A percentile compares a stretch with the other conserved stretches of the same genome.
Evolutionary conservation across 2,797 vertebrate species (phyloP).

Genomic region (Alcedo quadribrachys): DNA sequence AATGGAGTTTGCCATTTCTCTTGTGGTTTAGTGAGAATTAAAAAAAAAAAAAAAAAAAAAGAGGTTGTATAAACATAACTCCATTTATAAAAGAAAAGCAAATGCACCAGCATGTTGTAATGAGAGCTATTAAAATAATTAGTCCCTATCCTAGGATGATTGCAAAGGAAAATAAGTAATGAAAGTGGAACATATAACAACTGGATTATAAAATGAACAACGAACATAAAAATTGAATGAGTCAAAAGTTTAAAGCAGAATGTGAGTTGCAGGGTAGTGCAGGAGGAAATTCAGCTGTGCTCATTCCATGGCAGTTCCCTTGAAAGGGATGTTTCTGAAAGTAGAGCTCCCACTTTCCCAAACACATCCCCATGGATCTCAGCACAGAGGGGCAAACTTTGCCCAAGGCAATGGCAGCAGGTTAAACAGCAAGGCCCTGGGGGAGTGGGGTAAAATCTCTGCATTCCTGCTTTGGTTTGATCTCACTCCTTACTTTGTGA

Average conservation of each 20-base stretch:
- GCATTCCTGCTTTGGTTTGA: constrained; percentile 20
- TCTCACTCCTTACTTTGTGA: neutral
- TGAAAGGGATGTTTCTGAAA: constrained; percentile 11
- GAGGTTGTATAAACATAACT: constrained; percentile 6
- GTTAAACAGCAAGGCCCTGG: neutral
- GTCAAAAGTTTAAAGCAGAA: constrained; percentile 40
- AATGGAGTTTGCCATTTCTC: neutral
- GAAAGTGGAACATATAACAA: constrained; percentile 39
- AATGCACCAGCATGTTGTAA: constrained; percentile 42
- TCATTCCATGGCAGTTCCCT: neutral
- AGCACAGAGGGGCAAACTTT: constrained; percentile 1
- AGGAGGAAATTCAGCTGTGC: constrained; percentile 32
- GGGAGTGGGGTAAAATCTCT: constrained; percentile 16
- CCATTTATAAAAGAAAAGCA: constrained; percentile 39
- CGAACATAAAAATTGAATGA: constrained; percentile 39
- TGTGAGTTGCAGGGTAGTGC: neutral
- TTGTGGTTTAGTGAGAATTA: neutral
- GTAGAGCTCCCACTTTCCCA: neutral
- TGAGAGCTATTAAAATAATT: constrained; percentile 67
- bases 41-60: neutral
- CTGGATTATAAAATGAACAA: constrained; percentile 49
- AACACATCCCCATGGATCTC: neutral
- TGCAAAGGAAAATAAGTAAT: constrained; percentile 61
- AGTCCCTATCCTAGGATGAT: constrained; percentile 37
- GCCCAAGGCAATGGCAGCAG: constrained; percentile 19